These are phyloP conservation scores for Aspidiotus destructor DNA, from an alignment of 2,888 invertebrate genomes.

Conservation along the genomic window DNA sequence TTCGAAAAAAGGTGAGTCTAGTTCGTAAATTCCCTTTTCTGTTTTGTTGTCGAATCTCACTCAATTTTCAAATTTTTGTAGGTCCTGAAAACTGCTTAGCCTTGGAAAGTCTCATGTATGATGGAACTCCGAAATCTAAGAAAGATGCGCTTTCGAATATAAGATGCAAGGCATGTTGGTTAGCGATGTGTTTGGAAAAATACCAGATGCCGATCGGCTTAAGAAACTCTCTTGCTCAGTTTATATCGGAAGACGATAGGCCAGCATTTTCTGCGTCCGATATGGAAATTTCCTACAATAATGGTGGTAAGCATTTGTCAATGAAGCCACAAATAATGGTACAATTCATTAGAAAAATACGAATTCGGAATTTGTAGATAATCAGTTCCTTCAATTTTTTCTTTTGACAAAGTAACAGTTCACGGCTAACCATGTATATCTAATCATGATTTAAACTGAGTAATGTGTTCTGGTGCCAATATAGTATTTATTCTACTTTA, in stretches of 20 bases:
- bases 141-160: conserved; percentile 45
- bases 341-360: too few species aligned
- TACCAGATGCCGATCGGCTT: conserved; percentile 65
- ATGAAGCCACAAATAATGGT: too few species aligned
- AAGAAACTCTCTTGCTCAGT: conserved; percentile 55
- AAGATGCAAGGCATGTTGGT: conserved; percentile 76
- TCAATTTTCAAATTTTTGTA: background rate
- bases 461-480: background rate
- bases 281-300: conserved; percentile 9
- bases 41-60: background rate
- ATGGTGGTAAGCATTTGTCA: conserved; percentile 4
- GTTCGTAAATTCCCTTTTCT: background rate
- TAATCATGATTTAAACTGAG: background rate
- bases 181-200: conserved; percentile 69
- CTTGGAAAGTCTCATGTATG: conserved; percentile 12
- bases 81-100: conserved; percentile 24
- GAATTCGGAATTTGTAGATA: background rate
- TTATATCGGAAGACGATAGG: conserved; percentile 52
- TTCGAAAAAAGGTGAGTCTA: conserved; percentile 17
- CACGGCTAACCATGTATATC: too few species aligned
- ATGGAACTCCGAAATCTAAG: conserved; percentile 15
- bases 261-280: conserved; percentile 7
- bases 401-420: too few species aligned
- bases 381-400: background rate
- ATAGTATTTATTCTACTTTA: background rate